phyloP scores from a whole-genome alignment of 1,140 invertebrate genomes.

The Pseudomyrmex gracilis region DNA sequence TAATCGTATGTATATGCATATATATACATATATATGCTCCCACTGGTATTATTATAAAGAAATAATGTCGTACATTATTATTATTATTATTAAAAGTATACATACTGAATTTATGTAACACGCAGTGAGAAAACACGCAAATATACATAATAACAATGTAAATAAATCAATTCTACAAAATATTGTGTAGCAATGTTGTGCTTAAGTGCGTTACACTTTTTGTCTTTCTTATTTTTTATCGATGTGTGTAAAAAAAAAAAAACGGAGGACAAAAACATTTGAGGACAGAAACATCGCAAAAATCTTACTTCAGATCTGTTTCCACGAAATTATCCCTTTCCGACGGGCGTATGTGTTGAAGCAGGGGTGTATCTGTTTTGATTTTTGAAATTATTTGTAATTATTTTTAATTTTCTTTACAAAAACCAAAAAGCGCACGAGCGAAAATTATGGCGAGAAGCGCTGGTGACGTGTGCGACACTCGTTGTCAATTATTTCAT shows the following conservation, averaged over 20 bases:
- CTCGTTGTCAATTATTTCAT: constrained; percentile 73
- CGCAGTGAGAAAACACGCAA: constrained; percentile 40
- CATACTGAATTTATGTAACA: constrained; percentile 59
- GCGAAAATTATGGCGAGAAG: constrained; percentile 42
- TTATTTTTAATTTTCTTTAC: constrained; percentile 8
- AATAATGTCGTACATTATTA: constrained; percentile 57
- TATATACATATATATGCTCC: constrained; percentile 57
- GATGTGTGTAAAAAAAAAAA: constrained; percentile 4
- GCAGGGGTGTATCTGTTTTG: no score
- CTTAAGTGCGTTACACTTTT: constrained; percentile 22
- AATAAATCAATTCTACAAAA: constrained; percentile 71
- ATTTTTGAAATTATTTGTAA: constrained; percentile 31
- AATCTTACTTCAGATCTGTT: constrained; percentile 58
- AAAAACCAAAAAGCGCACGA: constrained; percentile 26
- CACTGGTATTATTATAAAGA: constrained; percentile 64
- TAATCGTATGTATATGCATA: constrained; percentile 1
- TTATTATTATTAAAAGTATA: constrained; percentile 51
- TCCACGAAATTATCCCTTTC: not conserved
- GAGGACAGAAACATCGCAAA: constrained; percentile 21
- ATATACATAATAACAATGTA: constrained; percentile 70
- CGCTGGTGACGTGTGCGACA: constrained; percentile 63
- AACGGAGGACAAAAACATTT: constrained; percentile 45
- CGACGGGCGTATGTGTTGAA: no score
- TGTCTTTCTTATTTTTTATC: constrained; percentile 12
- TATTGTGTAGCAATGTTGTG: constrained; percentile 29